A percentile compares a stretch with the other conserved stretches of the same genome.
phyloP scores from a whole-genome alignment of 1,140 invertebrate species.

The Eriocheir sinensis region DNA sequence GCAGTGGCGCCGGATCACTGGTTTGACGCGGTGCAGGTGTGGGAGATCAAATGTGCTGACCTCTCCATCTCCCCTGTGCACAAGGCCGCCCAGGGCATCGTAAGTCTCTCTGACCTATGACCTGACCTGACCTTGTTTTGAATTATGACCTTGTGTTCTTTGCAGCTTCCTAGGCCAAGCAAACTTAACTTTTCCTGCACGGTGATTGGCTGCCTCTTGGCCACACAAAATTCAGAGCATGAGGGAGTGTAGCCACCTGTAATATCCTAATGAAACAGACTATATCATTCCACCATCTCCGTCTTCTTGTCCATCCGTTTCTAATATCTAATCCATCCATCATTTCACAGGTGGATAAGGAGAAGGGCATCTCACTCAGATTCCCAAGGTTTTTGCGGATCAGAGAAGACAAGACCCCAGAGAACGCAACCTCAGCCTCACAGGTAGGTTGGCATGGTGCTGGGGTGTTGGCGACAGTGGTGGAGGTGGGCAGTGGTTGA shows the following conservation, averaged over 20 bases:
- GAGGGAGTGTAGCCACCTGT: too few relatives aligned
- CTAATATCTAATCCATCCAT: too few relatives aligned
- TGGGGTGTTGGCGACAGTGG: not conserved
- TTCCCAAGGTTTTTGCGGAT: conserved; percentile 97
- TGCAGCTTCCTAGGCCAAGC: too few relatives aligned
- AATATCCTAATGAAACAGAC: too few relatives aligned
- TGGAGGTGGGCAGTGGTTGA: not conserved
- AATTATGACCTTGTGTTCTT: too few relatives aligned
- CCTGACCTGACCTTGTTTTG: not conserved
- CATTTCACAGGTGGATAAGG: conserved; percentile 85
- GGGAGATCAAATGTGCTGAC: conserved; percentile 99
- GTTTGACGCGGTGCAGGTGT: conserved; percentile 95
- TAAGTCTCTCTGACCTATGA: conserved; percentile 81
- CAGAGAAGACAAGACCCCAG: conserved; percentile 95
- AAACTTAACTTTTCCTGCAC: too few relatives aligned
- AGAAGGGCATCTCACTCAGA: conserved; percentile 96
- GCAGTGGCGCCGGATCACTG: conserved; percentile 94
- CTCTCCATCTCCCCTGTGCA: conserved; percentile 98
- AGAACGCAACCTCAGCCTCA: conserved; percentile 95
- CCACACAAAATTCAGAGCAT: too few relatives aligned
- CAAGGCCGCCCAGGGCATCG: conserved; percentile 93
- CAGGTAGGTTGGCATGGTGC: conserved; percentile 83
- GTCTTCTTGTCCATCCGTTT: too few relatives aligned
- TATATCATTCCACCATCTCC: too few relatives aligned
- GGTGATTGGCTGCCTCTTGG: too few relatives aligned